phyloP scores from a whole-genome alignment of 2,797 vertebrate species.

The Anguilla pacifica region DNA sequence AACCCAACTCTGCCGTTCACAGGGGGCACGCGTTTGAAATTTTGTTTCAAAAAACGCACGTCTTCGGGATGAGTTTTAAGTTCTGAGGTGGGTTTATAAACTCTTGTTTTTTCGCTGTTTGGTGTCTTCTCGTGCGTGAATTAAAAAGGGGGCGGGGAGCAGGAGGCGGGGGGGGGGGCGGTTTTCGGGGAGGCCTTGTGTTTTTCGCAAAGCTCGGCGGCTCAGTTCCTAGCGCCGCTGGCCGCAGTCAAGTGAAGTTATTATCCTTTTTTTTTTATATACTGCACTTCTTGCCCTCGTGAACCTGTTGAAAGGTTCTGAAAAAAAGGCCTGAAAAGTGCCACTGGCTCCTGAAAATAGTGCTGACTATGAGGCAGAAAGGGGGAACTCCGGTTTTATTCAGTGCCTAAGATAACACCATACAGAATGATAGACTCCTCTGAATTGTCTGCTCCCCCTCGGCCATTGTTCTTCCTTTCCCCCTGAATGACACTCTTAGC shows the following conservation, averaged over 20 bases:
- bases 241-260: slow-evolving; percentile 82
- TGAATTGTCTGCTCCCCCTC: slow-evolving; percentile 86
- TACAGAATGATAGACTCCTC: slow-evolving; percentile 97
- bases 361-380: slow-evolving; percentile 84
- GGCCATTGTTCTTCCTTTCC: slow-evolving; percentile 82
- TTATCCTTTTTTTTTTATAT: slow-evolving; percentile 85
- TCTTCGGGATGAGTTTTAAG: neutral
- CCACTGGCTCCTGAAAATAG: slow-evolving; percentile 85
- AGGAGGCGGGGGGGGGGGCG: slow-evolving; percentile 11
- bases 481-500: slow-evolving; percentile 89
- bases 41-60: neutral
- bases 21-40: neutral
- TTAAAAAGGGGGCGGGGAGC: neutral
- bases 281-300: slow-evolving; percentile 91
- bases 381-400: slow-evolving; percentile 85
- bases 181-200: slow-evolving; percentile 59
- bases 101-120: neutral
- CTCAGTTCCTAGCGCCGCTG: slow-evolving; percentile 73
- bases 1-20: neutral
- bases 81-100: neutral
- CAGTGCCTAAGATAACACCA: slow-evolving; percentile 94
- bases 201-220: slow-evolving; percentile 79
- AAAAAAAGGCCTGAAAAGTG: slow-evolving; percentile 84
- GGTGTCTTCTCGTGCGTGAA: slow-evolving; percentile 46
- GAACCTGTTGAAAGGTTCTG: slow-evolving; percentile 89